phyloP scores from a whole-genome alignment of 2,797 vertebrate species.

The Centropyge bicolor region DNA sequence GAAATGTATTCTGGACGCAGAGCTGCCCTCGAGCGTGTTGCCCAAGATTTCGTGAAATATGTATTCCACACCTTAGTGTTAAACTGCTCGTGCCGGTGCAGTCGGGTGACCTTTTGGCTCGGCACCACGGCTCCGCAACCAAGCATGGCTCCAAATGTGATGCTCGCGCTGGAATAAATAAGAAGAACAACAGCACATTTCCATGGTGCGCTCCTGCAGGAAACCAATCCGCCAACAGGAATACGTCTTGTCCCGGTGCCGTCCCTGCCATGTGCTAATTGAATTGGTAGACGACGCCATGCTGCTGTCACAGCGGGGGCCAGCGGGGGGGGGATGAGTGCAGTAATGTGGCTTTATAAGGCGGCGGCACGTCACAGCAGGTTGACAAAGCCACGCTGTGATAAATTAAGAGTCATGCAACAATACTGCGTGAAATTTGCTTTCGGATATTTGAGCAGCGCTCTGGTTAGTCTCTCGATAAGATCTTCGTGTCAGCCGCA shows the following conservation, averaged over 20 bases:
- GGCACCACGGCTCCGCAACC: conserved; percentile 10
- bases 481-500: conserved; percentile 28
- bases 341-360: conserved; percentile 55
- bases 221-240: conserved; percentile 57
- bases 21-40: conserved; percentile 2
- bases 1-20: conserved; percentile 4
- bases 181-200: conserved; percentile 25
- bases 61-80: conserved; percentile 14
- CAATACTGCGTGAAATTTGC: conserved; percentile 37
- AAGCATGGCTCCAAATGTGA: conserved; percentile 40
- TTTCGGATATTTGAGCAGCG: conserved; percentile 20
- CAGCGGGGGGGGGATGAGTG: conserved; percentile 65
- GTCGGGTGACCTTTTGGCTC: conserved; percentile 40
- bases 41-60: conserved; percentile 12
- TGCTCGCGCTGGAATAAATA: conserved; percentile 21
- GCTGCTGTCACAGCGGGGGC: conserved; percentile 60
- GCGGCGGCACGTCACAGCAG: conserved; percentile 51
- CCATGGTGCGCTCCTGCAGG: conserved; percentile 7
- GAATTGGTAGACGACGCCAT: conserved; percentile 63
- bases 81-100: not conserved
- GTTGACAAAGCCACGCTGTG: conserved; percentile 42
- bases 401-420: conserved; percentile 51
- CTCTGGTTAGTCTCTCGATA: conserved; percentile 34
- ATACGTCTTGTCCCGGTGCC: conserved; percentile 51
- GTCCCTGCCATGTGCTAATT: conserved; percentile 64